Percentiles rank a stretch among this genome's conserved stretches.
Evolutionary conservation across 1,140 invertebrate genomes (phyloP).

Genomic region (Melipona quadrifasciata): DNA sequence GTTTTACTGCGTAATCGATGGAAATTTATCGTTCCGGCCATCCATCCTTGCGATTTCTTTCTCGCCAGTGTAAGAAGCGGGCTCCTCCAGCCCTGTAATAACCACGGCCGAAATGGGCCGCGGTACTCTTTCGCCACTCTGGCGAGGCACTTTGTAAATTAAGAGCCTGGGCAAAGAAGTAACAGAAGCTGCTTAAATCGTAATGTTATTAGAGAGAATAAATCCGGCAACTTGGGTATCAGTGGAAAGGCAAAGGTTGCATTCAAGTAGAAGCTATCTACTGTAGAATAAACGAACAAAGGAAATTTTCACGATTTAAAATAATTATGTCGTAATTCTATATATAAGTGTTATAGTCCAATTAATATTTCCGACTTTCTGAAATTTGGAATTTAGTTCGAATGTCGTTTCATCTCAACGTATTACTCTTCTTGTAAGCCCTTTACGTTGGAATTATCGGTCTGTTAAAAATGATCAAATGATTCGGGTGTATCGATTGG

Average conservation of each 20-base stretch:
- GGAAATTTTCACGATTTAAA: neutral
- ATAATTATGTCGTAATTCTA: neutral
- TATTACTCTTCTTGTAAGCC: too few species aligned
- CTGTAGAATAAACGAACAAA: too few species aligned
- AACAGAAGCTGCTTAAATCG: neutral
- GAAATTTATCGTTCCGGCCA: neutral
- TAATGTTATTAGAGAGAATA: neutral
- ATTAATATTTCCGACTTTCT: neutral
- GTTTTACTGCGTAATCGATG: conserved; percentile 5
- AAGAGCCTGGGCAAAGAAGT: neutral
- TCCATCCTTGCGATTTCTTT: neutral
- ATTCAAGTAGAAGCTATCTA: neutral
- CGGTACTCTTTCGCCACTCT: neutral
- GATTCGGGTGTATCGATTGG: neutral
- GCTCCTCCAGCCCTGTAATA: neutral
- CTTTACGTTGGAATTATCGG: neutral
- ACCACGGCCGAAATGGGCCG: neutral
- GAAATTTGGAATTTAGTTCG: neutral
- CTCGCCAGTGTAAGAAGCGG: neutral
- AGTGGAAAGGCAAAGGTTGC: neutral
- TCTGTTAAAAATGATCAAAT: neutral
- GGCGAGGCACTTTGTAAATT: neutral
- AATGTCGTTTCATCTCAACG: too few species aligned
- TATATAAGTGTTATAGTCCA: neutral
- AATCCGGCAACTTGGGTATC: neutral